Conservation (phyloP, 2,888 invertebrate genomes). For the Erynnis tages region DNA sequence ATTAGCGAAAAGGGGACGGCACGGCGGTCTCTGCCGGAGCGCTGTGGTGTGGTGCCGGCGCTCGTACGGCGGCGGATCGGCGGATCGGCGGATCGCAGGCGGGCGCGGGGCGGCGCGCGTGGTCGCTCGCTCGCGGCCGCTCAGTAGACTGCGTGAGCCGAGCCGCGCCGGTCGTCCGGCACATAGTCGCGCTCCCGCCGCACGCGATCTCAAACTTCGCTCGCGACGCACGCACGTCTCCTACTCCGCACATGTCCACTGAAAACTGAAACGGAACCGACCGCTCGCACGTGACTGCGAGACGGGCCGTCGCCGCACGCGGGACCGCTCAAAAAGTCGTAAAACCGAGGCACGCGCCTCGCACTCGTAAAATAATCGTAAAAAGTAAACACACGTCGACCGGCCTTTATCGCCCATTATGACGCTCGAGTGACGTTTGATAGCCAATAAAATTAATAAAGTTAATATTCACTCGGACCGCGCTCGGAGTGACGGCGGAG, state of each 20-base stretch:
- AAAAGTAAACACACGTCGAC: slow-evolving; percentile 80
- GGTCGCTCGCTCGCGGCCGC: slow-evolving; percentile 53
- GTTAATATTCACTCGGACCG: slow-evolving; percentile 65
- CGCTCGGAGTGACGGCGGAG: slow-evolving; percentile 73
- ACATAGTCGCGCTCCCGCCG: slow-evolving; percentile 61
- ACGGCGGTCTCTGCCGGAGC: too few relatives aligned
- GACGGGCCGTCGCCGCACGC: slow-evolving; percentile 60
- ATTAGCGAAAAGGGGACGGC: slow-evolving; percentile 82
- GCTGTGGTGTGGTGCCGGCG: too few relatives aligned
- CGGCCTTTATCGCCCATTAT: slow-evolving; percentile 81
- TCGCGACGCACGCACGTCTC: slow-evolving; percentile 54
- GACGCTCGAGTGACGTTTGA: slow-evolving; percentile 80
- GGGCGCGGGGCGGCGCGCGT: slow-evolving; percentile 83
- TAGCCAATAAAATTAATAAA: slow-evolving; percentile 80
- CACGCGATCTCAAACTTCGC: slow-evolving; percentile 73
- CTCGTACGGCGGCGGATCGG: slow-evolving; percentile 68
- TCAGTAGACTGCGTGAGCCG: slow-evolving; percentile 85
- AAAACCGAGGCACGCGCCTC: slow-evolving; percentile 77
- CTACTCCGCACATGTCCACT: slow-evolving; percentile 52
- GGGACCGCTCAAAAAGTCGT: slow-evolving; percentile 75
- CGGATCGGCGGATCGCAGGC: slow-evolving; percentile 49
- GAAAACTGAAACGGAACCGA: slow-evolving; percentile 37
- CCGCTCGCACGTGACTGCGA: slow-evolving; percentile 44
- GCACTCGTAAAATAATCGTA: slow-evolving; percentile 80
- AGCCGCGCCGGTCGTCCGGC: slow-evolving; percentile 81